Evolutionary conservation across 2,113 vertebrate species (phyloP), one percentile per base, ranked within the genome.

Genomic region (Megaceryle maxima): DNA sequence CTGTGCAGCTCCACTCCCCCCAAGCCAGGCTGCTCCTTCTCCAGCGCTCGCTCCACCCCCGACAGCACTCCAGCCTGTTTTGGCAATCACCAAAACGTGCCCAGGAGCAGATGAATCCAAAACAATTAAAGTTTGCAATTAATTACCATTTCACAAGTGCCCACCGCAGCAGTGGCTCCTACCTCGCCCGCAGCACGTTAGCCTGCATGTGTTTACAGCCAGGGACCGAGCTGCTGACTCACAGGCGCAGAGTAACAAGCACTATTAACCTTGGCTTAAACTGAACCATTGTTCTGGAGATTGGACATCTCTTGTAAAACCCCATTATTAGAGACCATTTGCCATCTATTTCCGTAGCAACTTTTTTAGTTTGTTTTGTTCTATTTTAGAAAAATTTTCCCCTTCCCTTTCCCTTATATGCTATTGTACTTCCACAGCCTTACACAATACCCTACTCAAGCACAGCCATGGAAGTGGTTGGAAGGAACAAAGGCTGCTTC

Each of bases 401-500:
- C 83, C 79, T 88, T 89, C 68, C 75, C 83, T 94, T 92, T 94
- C 68, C 90, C 73, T 87, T 83, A 60, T 63, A 51, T 75, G 31
- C 77, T 62, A 82, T 88, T 91, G 88, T 89, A 76, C 77, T 92
- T 57, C 63, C 50, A 84, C 48, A 76, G 83, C 60, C 77, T 85
- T 68, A 89, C 83, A 97, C 83, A 95, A 92, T 92, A 91, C 88
- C 62, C 70, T 66, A 56, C 78, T 87, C 86, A 48, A 87, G 79
- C 77, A 76, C 46, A 73, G 83, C 84, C 92, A 55, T 74, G 41
- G 67, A 93, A 88, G 66, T 59, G 59, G 56, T 82, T 59, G 57
- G 78, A 78, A 82, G 60, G 86, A 95, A 92, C 88, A 96, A 93
- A 97, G 83, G 88, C 91, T 53, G 87, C 91, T 93, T 87, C 87